phyloP scores from a whole-genome alignment of 2,797 vertebrate species.

The Lates japonicus region DNA sequence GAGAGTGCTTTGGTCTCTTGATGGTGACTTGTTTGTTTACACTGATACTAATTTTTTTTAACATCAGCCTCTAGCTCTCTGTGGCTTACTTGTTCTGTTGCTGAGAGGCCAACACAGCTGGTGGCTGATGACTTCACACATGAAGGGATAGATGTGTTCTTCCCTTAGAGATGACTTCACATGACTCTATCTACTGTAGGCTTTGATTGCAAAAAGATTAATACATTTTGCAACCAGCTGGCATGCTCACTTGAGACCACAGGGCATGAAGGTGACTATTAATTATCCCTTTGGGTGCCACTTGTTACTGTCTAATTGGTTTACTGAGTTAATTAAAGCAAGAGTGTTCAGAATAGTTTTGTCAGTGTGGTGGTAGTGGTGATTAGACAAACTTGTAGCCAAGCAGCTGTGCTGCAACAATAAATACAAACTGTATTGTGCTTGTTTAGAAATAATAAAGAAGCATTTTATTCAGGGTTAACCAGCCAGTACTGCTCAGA shows the following conservation, averaged over 20 bases:
- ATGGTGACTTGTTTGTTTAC: conserved; percentile 57
- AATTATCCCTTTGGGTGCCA: conserved; percentile 55
- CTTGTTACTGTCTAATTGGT: conserved; percentile 56
- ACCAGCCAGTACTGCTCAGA: conserved; percentile 9
- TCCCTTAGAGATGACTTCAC: conserved; percentile 35
- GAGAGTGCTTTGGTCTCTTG: conserved; percentile 12
- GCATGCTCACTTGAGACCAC: conserved; percentile 56
- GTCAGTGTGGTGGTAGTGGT: conserved; percentile 33
- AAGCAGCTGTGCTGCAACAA: conserved; percentile 29
- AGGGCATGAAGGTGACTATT: conserved; percentile 62
- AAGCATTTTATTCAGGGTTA: conserved; percentile 38
- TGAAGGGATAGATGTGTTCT: conserved; percentile 45
- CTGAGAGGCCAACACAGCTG: conserved; percentile 61
- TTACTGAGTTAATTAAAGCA: conserved; percentile 60
- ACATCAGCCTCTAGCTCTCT: conserved; percentile 23
- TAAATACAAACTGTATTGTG: conserved; percentile 28
- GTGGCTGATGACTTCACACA: conserved; percentile 69
- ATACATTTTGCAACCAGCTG: conserved; percentile 54
- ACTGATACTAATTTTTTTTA: conserved; percentile 7
- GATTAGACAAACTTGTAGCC: conserved; percentile 25
- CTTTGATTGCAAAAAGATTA: conserved; percentile 52
- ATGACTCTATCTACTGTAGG: conserved; percentile 30
- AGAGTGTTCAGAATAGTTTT: conserved; percentile 46
- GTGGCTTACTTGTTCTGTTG: conserved; percentile 47
- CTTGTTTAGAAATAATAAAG: conserved; percentile 27